Conservation (phyloP, 2,888 invertebrate species). For the Arrhopalites spinosus region DNA sequence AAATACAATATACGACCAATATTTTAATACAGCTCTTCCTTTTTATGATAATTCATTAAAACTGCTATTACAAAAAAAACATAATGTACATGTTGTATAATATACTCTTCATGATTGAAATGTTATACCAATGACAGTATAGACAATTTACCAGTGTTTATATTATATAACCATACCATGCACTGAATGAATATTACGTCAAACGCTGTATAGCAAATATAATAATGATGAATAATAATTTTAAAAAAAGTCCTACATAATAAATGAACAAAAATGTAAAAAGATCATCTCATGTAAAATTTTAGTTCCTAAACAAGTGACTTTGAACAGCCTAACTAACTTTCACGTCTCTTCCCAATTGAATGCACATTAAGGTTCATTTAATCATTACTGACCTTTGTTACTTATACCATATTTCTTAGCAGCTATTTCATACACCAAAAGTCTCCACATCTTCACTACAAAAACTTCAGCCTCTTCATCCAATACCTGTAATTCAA, state of each 20-base stretch:
- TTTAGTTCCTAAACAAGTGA: too few species aligned
- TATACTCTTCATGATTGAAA: background rate
- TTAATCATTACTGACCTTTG: constrained; percentile 47
- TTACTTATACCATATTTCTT: constrained; percentile 69
- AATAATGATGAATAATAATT: too few species aligned
- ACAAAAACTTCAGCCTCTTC: constrained; percentile 99
- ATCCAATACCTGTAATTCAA: constrained; percentile 82
- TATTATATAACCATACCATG: background rate
- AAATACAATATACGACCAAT: background rate
- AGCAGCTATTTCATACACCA: constrained; percentile 99
- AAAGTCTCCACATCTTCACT: constrained; percentile 99
- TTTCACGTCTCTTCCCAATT: background rate
- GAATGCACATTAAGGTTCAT: too few species aligned
- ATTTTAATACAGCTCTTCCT: constrained; percentile 9
- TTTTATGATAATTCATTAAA: too few species aligned
- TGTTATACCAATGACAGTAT: background rate
- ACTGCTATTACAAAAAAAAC: too few species aligned
- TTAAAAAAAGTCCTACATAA: constrained; percentile 1
- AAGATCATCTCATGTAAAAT: background rate
- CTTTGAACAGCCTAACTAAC: too few species aligned
- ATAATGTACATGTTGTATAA: background rate
- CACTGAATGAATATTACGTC: too few species aligned
- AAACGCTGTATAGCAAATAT: too few species aligned
- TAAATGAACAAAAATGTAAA: background rate
- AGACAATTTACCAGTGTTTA: background rate